Evolutionary conservation across 2,888 invertebrate genomes (phyloP).

Genomic region (Xestia c-nigrum): DNA sequence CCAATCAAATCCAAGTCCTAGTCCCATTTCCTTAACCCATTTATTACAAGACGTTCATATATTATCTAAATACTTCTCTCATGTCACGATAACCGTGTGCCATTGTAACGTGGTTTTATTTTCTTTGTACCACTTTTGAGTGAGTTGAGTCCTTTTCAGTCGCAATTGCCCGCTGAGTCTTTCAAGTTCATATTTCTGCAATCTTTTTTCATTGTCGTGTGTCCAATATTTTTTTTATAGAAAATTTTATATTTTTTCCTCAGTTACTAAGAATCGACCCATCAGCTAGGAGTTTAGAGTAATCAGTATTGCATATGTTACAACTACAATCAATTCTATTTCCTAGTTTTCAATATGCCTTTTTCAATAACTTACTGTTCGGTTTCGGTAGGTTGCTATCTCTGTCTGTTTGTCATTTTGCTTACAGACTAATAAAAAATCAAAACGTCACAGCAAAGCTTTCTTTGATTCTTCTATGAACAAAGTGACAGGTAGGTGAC

Average conservation of each 20-base stretch:
- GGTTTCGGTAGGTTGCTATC: too few species aligned
- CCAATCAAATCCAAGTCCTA: background rate
- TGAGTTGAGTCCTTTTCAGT: background rate
- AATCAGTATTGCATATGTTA: background rate
- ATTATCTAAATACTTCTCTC: background rate
- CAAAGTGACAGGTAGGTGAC: too few species aligned
- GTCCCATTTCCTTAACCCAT: background rate
- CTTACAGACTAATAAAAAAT: too few species aligned
- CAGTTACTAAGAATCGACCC: too few species aligned
- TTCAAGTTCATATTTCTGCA: too few species aligned
- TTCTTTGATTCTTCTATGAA: too few species aligned
- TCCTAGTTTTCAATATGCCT: background rate
- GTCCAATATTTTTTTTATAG: too few species aligned
- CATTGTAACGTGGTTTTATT: background rate
- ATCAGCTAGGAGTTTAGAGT: background rate
- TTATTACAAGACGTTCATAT: background rate
- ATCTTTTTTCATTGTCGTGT: too few species aligned
- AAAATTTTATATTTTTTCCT: too few species aligned
- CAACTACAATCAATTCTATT: background rate
- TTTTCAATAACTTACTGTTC: too few species aligned
- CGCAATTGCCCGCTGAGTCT: background rate
- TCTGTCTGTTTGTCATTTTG: too few species aligned
- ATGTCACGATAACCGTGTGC: background rate
- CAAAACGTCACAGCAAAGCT: too few species aligned
- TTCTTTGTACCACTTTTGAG: background rate